Base-by-base conservation (phyloP, 2,797 vertebrate genomes). In the Sebastes jordani region DNA sequence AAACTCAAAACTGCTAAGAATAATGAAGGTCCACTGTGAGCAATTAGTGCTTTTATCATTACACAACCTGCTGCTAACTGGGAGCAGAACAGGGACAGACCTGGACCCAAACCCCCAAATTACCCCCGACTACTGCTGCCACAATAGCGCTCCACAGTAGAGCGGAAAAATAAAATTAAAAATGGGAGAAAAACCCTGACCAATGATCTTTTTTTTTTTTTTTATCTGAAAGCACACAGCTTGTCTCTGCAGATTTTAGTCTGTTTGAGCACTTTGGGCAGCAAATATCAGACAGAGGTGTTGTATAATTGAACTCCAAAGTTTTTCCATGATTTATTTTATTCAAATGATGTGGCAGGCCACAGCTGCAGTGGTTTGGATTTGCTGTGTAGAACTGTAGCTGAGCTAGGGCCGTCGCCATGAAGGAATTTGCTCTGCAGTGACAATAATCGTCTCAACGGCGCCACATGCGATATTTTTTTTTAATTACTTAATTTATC, bases 11-110 rank as follows among this genome's bases (percentile, higher is more conserved):
- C 80, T 38, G 23, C 1, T 58, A 80, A 80, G 79, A 78, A 70
- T 82, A 82, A 82, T 52, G 71, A 61, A 76, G 29, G 59, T 83
- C 78, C 52, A 2, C 76, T 25, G 81, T 80, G 85, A 27, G 32
- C 70, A 87, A 90, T 93, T 85, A 89, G 59, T 25, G 80, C 80
- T 72, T 87, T 86, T 70, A 86, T 86, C 67, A 68, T 54, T 9
- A 61, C 46, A 58, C 70, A 73, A 83, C 65, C 71, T 60, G 77
- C 78, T 67, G 83, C 62, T 84, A 64, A 82, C 42, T 20, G 74
- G 36, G 70, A 80, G 69, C 68, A 61, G 74, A 70, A 65, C 59
- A 6, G 46, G 14, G 42, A 61, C 59, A 20, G 52, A 78, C 54
- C 64, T 22, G 52, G 38, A 74, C 27, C 10, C 25, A 10, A 25